Evolutionary conservation across 2,113 vertebrate species (phyloP), one percentile per base, ranked within the genome.

Genomic region (Urocynchramus pylzowi): DNA sequence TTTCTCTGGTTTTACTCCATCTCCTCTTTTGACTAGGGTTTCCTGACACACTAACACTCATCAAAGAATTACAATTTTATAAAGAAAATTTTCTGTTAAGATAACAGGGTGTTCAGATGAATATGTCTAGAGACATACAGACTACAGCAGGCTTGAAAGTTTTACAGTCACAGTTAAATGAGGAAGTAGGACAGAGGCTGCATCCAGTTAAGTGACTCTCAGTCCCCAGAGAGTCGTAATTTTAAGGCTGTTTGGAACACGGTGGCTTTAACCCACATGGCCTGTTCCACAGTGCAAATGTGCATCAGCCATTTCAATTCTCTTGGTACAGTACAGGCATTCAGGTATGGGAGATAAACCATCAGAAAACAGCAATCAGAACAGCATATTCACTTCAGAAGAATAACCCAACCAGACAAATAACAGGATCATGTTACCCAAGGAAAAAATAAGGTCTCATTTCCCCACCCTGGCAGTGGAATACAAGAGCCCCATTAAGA

Each of bases 191-290:
- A 92, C 83, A 63, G 33, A 95, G 70, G 81, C 95, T 93, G 95
- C 90, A 93, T 87, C 90, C 94, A 92, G 80, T 70, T 70, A 52
- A 96, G 81, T 75, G 94, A 96, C 95, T 92, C 95, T 82, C 92
- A 83, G 88, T 88, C 95, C 89, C 82, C 77, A 84, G 82, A 87
- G 94, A 95, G 82, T 20, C 77, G 1, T n/a, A 9, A 44, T 69
- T 91, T 97, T 97, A 95, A 97, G 95, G 97, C 94, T 87, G 94
- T 94, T 94, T 77, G 84, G 90, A 97, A 95, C 76, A 49, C 3
- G 33, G 74, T 77, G 87, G 78, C 87, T 87, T 83, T 78, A 92
- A 73, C 77, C 92, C 84, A 87, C 26, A 11, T 81, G 20, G 1
- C 3, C 6, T 70, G 86, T 96, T 93, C 96, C 94, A 68, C 83